Evolutionary conservation across 2,113 vertebrate species (phyloP).

Genomic region (Ictidomys tridecemlineatus): DNA sequence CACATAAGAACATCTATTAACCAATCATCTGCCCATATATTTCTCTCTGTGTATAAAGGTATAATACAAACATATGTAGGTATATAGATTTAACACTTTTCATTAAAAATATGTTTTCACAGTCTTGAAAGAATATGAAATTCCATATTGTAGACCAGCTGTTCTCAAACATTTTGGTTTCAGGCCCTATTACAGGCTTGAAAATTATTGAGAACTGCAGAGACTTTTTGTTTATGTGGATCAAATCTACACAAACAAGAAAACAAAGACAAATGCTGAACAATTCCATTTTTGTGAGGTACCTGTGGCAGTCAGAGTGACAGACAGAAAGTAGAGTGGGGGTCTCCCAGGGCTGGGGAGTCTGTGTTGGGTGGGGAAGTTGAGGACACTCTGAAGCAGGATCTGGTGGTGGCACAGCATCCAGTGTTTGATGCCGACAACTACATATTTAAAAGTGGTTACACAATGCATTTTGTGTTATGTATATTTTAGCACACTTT

Average conservation of each 20-base stretch:
- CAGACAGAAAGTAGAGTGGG: neutral
- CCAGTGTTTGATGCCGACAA: too few species aligned
- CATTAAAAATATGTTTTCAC: neutral
- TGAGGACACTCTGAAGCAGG: too few species aligned
- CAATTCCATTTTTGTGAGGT: too few species aligned
- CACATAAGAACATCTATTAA: too few species aligned
- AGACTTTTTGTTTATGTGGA: neutral
- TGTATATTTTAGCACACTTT: neutral
- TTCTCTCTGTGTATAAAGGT: neutral
- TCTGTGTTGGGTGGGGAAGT: too few species aligned
- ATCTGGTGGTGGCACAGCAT: too few species aligned
- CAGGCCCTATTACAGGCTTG: neutral
- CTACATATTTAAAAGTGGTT: neutral
- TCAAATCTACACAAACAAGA: neutral
- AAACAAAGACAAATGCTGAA: too few species aligned
- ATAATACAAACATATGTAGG: neutral
- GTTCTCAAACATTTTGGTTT: neutral
- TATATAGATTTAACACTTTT: too few species aligned
- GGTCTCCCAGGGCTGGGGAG: neutral
- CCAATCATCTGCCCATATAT: neutral
- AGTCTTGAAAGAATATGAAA: neutral
- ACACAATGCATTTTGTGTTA: neutral
- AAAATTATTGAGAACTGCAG: neutral
- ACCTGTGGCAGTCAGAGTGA: accelerated
- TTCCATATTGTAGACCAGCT: neutral